phyloP scores from a whole-genome alignment of 23 tunicate genomes.

The Halocynthia aurantium region DNA sequence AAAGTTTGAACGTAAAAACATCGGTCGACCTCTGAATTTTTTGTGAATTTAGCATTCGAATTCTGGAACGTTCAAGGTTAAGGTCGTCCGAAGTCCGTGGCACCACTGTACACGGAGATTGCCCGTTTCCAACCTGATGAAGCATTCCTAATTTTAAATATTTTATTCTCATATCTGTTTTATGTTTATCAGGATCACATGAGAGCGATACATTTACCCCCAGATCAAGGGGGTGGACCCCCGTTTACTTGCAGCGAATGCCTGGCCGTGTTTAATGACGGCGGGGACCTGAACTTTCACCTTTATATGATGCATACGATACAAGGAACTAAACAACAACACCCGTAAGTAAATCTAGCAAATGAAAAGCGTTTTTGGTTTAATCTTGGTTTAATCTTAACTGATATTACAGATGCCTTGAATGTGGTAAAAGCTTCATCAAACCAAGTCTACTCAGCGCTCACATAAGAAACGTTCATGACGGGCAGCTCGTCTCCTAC shows the following conservation, averaged over 20 bases:
- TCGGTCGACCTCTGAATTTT: too few relatives aligned
- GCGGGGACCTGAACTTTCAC: constrained; percentile 70
- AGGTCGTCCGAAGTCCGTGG: too few relatives aligned
- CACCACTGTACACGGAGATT: too few relatives aligned
- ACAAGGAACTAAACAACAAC: constrained; percentile 49
- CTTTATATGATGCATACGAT: constrained; percentile 70
- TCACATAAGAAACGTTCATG: constrained; percentile 72
- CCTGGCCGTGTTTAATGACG: constrained; percentile 38
- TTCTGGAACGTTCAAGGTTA: too few relatives aligned
- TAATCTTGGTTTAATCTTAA: too few relatives aligned
- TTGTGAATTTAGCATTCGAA: too few relatives aligned
- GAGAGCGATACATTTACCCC: constrained; percentile 49
- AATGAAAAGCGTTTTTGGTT: neutral
- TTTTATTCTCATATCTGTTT: neutral
- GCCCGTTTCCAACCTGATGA: too few relatives aligned
- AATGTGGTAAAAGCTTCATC: constrained; percentile 76
- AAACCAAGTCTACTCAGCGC: constrained; percentile 43
- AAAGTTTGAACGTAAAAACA: too few relatives aligned
- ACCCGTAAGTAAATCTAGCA: constrained; percentile 6
- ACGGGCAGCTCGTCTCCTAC: neutral
- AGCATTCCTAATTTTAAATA: too few relatives aligned
- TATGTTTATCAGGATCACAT: constrained; percentile 58
- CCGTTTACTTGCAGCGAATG: constrained; percentile 77
- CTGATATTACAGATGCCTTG: constrained; percentile 27
- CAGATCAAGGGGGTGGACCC: constrained; percentile 24